Percentiles rank a stretch among this genome's conserved stretches.
phyloP scores from a whole-genome alignment of 2,888 invertebrate species.

The Fabriciana adippe region DNA sequence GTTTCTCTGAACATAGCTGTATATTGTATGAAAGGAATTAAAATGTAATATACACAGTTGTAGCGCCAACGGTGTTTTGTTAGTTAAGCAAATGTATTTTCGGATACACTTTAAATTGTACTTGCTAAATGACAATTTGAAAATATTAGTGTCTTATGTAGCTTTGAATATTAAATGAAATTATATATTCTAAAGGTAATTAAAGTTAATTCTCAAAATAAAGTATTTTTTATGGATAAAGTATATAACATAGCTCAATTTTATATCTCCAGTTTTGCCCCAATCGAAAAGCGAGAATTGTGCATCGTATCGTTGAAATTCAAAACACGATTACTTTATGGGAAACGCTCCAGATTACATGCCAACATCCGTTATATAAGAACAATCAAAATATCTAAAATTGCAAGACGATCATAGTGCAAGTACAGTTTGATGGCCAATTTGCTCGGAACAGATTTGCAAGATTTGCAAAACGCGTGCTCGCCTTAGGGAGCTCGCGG shows the following conservation, averaged over 20 bases:
- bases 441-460: slow-evolving; percentile 49
- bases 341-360: slow-evolving; percentile 22
- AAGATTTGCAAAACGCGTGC: slow-evolving; percentile 65
- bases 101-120: no score
- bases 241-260: no score
- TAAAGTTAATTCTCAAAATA: no score
- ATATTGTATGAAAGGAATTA: slow-evolving; percentile 19
- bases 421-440: slow-evolving; percentile 58
- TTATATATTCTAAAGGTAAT: no score
- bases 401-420: slow-evolving; percentile 54
- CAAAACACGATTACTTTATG: background rate
- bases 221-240: no score
- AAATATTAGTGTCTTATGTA: no score
- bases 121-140: no score
- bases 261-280: no score
- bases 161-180: no score
- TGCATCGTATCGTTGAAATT: slow-evolving; percentile 5
- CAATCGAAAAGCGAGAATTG: background rate
- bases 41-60: background rate
- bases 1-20: slow-evolving; percentile 36
- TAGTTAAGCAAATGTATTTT: background rate
- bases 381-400: slow-evolving; percentile 40
- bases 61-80: no score
- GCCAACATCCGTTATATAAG: slow-evolving; percentile 42
- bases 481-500: slow-evolving; percentile 67